Evolutionary conservation across 2,888 invertebrate genomes (phyloP).

Genomic region (Calliscelio sp.): DNA sequence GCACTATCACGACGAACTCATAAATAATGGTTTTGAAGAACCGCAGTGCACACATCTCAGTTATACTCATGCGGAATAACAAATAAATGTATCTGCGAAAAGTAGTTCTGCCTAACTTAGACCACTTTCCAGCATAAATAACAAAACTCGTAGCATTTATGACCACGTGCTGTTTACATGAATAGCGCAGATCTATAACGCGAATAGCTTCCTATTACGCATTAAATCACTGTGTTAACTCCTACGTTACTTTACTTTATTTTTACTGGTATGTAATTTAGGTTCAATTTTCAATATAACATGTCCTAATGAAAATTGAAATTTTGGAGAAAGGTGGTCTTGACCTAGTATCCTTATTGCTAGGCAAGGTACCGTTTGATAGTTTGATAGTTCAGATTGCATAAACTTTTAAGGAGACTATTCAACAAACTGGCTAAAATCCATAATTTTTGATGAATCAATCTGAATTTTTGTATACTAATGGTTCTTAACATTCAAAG

Average conservation of each 20-base stretch:
- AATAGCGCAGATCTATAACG: slow-evolving; percentile 75
- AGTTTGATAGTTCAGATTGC: too few relatives aligned
- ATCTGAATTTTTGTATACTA: too few relatives aligned
- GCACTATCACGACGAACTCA: slow-evolving; percentile 68
- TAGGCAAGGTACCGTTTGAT: too few relatives aligned
- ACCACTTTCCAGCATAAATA: slow-evolving; percentile 78
- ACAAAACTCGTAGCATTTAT: slow-evolving; percentile 83
- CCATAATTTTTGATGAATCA: too few relatives aligned
- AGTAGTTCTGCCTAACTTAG: slow-evolving; percentile 82
- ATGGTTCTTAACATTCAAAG: too few relatives aligned
- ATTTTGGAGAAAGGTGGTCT: too few relatives aligned
- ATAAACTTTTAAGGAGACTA: too few relatives aligned
- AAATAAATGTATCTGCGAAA: slow-evolving; percentile 83
- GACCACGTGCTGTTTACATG: slow-evolving; percentile 80
- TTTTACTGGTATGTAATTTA: too few relatives aligned
- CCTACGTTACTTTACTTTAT: background rate
- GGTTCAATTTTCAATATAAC: too few relatives aligned
- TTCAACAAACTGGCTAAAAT: too few relatives aligned
- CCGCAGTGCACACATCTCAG: slow-evolving; percentile 55
- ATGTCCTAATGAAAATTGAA: too few relatives aligned
- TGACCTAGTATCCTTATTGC: too few relatives aligned
- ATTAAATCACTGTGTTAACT: slow-evolving; percentile 49
- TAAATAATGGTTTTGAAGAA: slow-evolving; percentile 79
- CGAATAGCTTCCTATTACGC: slow-evolving; percentile 38
- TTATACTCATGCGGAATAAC: slow-evolving; percentile 79